phyloP scores from a whole-genome alignment of 2,113 vertebrate genomes.

The Asarcornis scutulata region DNA sequence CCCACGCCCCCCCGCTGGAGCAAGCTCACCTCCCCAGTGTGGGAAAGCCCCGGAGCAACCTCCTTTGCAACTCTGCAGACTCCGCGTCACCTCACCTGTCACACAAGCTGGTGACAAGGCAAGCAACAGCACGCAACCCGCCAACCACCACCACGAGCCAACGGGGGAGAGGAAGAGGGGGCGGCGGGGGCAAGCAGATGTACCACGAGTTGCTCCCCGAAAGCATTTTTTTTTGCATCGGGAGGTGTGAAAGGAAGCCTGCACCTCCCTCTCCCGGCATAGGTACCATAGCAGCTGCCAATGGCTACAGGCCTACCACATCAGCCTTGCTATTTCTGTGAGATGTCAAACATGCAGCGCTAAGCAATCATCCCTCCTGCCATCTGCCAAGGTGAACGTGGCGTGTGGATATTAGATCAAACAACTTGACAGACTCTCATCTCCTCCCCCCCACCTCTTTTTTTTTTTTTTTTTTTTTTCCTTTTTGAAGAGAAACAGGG shows the following conservation, averaged over 20 bases:
- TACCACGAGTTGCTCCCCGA: background rate
- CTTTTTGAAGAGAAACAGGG: background rate
- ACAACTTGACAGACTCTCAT: background rate
- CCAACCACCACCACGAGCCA: background rate
- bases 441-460: background rate
- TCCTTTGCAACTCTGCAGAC: slow-evolving; percentile 38
- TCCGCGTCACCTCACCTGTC: slow-evolving; percentile 64
- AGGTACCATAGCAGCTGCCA: slow-evolving; percentile 54
- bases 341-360: slow-evolving; percentile 69
- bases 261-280: background rate
- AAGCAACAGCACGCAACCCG: background rate
- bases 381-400: slow-evolving; percentile 64
- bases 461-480: background rate
- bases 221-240: background rate
- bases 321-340: slow-evolving; percentile 23
- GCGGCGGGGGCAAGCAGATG: background rate
- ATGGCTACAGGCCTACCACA: slow-evolving; percentile 35
- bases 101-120: slow-evolving; percentile 61
- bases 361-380: slow-evolving; percentile 53
- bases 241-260: slow-evolving; percentile 40
- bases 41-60: slow-evolving; percentile 55
- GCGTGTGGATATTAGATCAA: slow-evolving; percentile 15
- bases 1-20: background rate
- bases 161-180: background rate
- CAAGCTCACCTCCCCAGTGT: slow-evolving; percentile 38